These are phyloP conservation scores for Cryptus armator DNA, from an alignment of 2,888 invertebrate species.

Conservation along the genomic window DNA sequence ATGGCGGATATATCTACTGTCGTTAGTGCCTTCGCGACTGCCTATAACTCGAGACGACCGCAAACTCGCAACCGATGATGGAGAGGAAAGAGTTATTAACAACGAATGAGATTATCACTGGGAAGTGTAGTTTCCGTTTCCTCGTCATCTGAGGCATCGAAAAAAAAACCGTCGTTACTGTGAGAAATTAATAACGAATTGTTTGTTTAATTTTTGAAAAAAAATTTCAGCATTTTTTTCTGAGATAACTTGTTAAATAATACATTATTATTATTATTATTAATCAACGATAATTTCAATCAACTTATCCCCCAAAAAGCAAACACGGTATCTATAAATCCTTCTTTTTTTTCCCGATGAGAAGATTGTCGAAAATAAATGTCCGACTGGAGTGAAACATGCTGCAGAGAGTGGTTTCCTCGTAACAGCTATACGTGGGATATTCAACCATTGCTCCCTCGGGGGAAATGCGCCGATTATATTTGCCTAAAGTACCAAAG, in stretches of 20 bases:
- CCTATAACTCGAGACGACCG: conserved; percentile 56
- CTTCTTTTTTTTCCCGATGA: neutral
- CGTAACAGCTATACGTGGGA: neutral
- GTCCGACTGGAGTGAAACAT: neutral
- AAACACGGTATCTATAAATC: neutral
- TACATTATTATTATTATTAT: no score
- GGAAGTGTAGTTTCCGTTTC: conserved; percentile 8
- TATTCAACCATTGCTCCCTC: conserved; percentile 62
- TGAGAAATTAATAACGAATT: neutral
- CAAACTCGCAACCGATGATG: conserved; percentile 53
- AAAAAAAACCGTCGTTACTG: neutral
- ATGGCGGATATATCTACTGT: neutral
- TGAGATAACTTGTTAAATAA: neutral
- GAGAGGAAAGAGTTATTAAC: conserved; percentile 49
- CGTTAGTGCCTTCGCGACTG: neutral
- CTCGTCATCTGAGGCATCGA: neutral
- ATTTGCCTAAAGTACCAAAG: conserved; percentile 79
- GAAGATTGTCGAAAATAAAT: neutral
- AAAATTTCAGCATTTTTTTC: neutral
- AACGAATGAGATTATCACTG: conserved; percentile 43
- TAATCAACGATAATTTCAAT: no score
- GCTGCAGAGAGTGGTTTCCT: neutral
- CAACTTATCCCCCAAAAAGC: neutral
- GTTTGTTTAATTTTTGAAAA: neutral
- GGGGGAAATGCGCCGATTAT: conserved; percentile 79